Base-by-base conservation (phyloP, 2,113 vertebrate genomes). In the Brienomyrus longianalis region DNA sequence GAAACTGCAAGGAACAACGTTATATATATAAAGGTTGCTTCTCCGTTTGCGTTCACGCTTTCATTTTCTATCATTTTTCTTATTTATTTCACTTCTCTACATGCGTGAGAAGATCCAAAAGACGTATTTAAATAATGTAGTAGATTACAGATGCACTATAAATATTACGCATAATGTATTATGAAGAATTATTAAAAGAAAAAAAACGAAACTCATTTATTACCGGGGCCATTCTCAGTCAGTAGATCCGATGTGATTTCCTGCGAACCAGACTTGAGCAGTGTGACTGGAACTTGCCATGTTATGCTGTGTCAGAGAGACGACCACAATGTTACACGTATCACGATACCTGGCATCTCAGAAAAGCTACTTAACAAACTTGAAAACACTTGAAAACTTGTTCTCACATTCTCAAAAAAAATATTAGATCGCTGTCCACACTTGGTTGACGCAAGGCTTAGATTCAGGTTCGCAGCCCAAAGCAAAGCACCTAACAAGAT, bases 211-310 rank as follows among this genome's bases (percentile, higher is more conserved):
- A 87, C 39, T 39, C 3, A 47, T 23, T 83, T 39, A 86, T 92
- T 92, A 93, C 93, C 89, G 88, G 90, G 91, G 21, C 90, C 92
- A 3, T 91, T 92, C 10, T 23, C 47, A 70, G n/a, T 87, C 21
- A 93, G n/a, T 4, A 89, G 0, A 19, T 59, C 23, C 17, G 6
- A 6, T 15, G 7, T 6, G 15, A 5, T 4, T 1, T 43, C 2
- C 0, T 0, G 0, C 5, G 10, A n/a, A 62, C 0, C 1, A 0
- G 0, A 6, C 86, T 0, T 96, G 90, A 91, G 89, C 77, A 92
- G 94, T 2, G 88, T 93, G 91, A 99, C 90, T 1, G 96, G 96
- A n/a, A 97, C 8, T 0, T 95, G 90, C 98, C 98, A 99, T 84
- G 0, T 66, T 91, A 95, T 95, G 80, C 97, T 99, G 94, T 39